Evolutionary conservation across 2,888 invertebrate genomes (phyloP), one percentile per base, ranked within the genome.

Genomic region (Ecliptopera silaceata): DNA sequence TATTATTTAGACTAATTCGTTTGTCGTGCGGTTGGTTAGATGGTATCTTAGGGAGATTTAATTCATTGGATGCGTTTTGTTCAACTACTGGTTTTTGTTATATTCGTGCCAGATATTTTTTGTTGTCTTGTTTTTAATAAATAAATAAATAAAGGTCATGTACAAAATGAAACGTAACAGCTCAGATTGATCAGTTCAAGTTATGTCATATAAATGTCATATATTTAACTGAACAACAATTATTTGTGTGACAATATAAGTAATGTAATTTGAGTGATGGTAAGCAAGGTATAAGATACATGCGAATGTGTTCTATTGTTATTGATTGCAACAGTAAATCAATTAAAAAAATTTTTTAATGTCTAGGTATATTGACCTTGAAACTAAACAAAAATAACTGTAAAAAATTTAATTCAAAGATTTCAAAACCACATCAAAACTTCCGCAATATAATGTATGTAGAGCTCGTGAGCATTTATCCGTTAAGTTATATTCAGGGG

Each of bases 1-100:
- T 85, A 84, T 88, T 86, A 85, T 88, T 88, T 87, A 79, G 82
- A 82, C 86, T 87, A 89, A 88, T 89, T 88, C 88, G 78, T 88
- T 90, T 87, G 86, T 86, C 79, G 75, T 88, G 88, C 79, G 89
- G 89, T 89, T 86, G 89, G 89, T 89, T 88, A 84, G 84, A 80
- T 83, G 79, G 77, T 79, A 82, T 81, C 79, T 77, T 77, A 70
- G 76, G 82, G 87, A 87, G 87, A 77, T 82, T 77, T 76, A 76
- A 79, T 79, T 86, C 82, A 87, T 84, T 83, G 79, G 75, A 74
- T 72, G 79, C 79, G 80, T 77, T 85, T 85, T 84, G 84, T 63
- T 82, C 70, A 69, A 80, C 82, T 84, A 84, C 86, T 71, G 80
- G 84, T 82, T 84, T 77, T 72, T 66, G 12, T 44, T 53, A 29